phyloP scores from a whole-genome alignment of 1,140 invertebrate genomes.

The Thaumetopoea pityocampa region DNA sequence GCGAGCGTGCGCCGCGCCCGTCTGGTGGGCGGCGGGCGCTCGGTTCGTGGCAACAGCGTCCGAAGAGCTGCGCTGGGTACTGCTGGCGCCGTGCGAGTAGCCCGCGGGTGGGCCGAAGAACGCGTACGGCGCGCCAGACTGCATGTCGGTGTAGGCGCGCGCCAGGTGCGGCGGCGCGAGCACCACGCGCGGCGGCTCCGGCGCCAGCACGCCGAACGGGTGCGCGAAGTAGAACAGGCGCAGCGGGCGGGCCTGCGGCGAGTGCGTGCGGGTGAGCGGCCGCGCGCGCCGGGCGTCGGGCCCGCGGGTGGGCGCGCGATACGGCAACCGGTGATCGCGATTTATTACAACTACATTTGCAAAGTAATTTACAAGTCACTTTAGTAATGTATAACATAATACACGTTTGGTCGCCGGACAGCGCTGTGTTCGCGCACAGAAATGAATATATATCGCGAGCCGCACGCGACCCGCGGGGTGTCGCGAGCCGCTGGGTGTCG shows the following conservation, averaged over 20 bases:
- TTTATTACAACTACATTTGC: neutral
- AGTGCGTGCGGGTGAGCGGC: too few relatives aligned
- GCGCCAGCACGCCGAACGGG: conserved; percentile 69
- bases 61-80: conserved; percentile 10
- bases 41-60: conserved; percentile 26
- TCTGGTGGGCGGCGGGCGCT: conserved; percentile 28
- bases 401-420: too few relatives aligned
- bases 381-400: too few relatives aligned
- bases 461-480: too few relatives aligned
- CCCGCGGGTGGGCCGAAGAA: conserved; percentile 13
- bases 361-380: neutral
- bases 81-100: neutral
- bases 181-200: conserved; percentile 54
- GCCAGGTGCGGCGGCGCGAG: conserved; percentile 40
- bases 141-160: conserved; percentile 44
- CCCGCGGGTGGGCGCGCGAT: too few relatives aligned
- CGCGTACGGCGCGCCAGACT: conserved; percentile 33
- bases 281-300: too few relatives aligned
- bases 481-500: too few relatives aligned
- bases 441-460: too few relatives aligned
- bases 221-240: conserved; percentile 74
- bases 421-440: too few relatives aligned
- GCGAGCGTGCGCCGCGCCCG: conserved; percentile 19
- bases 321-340: neutral
- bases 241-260: conserved; percentile 54